A percentile compares a stretch with the other conserved stretches of the same genome.
These are phyloP conservation scores for Agriopis leucophaearia DNA, from an alignment of 2,888 invertebrate genomes.

Conservation along the genomic window DNA sequence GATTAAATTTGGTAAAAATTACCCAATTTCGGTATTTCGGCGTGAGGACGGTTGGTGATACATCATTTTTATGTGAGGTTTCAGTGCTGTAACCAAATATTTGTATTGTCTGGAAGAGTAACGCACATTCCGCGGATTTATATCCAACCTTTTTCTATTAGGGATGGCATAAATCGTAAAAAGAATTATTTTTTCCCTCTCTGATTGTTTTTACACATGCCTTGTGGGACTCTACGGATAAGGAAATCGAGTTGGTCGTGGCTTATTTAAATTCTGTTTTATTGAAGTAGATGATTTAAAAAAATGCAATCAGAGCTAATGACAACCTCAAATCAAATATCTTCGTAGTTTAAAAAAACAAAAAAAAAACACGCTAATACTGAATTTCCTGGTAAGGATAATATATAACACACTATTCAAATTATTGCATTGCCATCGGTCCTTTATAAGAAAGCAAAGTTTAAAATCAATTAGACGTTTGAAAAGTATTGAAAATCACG, in stretches of 20 bases:
- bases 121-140: slow-evolving; percentile 69
- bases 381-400: too few species aligned
- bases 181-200: slow-evolving; percentile 38
- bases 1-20: slow-evolving; percentile 63
- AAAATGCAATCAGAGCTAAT: too few species aligned
- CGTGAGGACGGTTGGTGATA: slow-evolving; percentile 53
- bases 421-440: too few species aligned
- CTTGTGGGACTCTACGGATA: slow-evolving; percentile 5
- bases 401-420: too few species aligned
- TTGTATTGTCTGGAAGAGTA: slow-evolving; percentile 74
- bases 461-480: too few species aligned
- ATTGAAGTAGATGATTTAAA: too few species aligned
- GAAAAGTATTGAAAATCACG: too few species aligned
- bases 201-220: slow-evolving; percentile 29
- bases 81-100: slow-evolving; percentile 71
- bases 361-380: too few species aligned
- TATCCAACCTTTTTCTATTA: slow-evolving; percentile 68
- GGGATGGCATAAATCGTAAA: slow-evolving; percentile 51
- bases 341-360: too few species aligned
- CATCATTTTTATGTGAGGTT: slow-evolving; percentile 76
- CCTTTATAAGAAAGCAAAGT: too few species aligned
- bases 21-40: slow-evolving; percentile 57
- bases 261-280: too few species aligned
- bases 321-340: too few species aligned
- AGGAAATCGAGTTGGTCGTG: background rate